Conservation (phyloP, 2,888 invertebrate species). For the Melipona bicolor region DNA sequence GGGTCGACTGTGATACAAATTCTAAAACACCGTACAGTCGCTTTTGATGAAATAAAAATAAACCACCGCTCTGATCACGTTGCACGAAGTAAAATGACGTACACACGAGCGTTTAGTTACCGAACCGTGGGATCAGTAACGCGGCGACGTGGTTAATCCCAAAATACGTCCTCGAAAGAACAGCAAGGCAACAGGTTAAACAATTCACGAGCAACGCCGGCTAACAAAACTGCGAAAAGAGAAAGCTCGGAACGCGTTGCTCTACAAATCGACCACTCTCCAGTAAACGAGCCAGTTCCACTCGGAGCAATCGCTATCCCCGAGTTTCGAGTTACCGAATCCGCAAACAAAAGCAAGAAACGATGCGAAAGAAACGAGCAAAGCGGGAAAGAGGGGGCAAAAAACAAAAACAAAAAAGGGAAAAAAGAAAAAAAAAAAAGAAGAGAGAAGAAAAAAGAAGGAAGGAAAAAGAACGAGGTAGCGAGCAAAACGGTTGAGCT, state of each 20-base stretch:
- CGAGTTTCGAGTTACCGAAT: slow-evolving; percentile 5
- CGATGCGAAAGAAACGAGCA: no score
- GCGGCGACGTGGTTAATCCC: background rate
- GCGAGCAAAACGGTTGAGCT: background rate
- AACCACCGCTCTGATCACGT: background rate
- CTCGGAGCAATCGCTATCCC: background rate
- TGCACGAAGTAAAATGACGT: background rate
- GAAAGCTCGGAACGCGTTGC: slow-evolving; percentile 4
- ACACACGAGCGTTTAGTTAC: background rate
- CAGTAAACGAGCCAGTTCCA: slow-evolving; percentile 2
- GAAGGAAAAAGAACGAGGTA: background rate
- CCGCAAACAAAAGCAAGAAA: slow-evolving; percentile 7
- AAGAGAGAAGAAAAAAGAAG: no score
- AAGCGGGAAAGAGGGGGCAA: background rate
- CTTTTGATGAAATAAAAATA: background rate
- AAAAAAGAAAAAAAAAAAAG: background rate
- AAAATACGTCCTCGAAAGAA: background rate
- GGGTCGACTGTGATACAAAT: background rate
- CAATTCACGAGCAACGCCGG: background rate
- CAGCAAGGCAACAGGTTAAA: slow-evolving; percentile 10
- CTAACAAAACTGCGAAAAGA: background rate
- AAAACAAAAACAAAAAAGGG: background rate
- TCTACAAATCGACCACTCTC: slow-evolving; percentile 14
- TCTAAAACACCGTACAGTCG: background rate
- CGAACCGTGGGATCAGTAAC: background rate